phyloP scores from a whole-genome alignment of 2,113 vertebrate genomes.

The Phoenicopterus ruber region DNA sequence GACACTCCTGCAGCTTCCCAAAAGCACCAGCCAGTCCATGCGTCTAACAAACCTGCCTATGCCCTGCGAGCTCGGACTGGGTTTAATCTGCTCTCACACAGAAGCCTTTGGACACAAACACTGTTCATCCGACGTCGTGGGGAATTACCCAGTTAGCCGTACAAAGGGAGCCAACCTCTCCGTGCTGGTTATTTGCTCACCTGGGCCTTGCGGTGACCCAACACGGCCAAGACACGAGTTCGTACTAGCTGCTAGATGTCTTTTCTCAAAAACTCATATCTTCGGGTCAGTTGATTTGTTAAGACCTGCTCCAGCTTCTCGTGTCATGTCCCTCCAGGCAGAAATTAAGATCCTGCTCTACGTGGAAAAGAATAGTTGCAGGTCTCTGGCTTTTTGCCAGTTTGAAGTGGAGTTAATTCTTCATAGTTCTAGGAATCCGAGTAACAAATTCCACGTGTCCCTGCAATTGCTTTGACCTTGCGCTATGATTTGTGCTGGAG shows the following conservation, averaged over 20 bases:
- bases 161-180: neutral
- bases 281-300: neutral
- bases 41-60: neutral
- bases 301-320: neutral
- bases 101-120: neutral
- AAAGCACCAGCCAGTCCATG: neutral
- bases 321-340: neutral
- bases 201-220: accelerated
- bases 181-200: neutral
- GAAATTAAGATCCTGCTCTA: neutral
- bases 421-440: neutral
- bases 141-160: neutral
- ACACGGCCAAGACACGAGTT: accelerated
- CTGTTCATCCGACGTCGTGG: accelerated
- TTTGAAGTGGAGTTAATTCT: neutral
- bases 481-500: slow-evolving; percentile 8
- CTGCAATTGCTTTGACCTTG: slow-evolving; percentile 19
- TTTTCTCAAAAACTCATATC: neutral
- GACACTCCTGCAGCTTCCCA: neutral
- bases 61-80: neutral
- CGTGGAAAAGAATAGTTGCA: neutral
- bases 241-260: neutral
- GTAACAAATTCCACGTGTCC: neutral
- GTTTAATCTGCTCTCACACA: neutral
- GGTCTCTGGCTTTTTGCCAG: neutral